These are phyloP conservation scores for Heterodera filipjevi DNA, from an alignment of 2,888 invertebrate genomes.

Conservation along the genomic window DNA sequence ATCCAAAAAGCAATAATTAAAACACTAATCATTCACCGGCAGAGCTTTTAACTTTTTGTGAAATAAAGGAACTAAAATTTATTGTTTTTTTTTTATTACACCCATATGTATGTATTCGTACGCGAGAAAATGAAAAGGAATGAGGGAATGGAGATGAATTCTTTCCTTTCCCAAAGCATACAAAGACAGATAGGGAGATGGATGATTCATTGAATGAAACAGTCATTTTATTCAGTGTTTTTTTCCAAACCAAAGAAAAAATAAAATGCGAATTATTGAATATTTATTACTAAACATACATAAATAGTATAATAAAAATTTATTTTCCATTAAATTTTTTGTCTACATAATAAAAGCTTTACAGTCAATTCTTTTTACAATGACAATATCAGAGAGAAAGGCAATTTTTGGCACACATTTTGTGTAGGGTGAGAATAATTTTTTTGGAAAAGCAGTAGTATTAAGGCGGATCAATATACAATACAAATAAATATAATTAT, in stretches of 20 bases:
- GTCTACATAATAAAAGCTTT: too few species aligned
- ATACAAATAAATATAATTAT: slow-evolving; percentile 14
- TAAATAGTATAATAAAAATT: too few species aligned
- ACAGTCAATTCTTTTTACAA: neutral
- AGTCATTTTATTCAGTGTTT: neutral
- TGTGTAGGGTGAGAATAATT: neutral
- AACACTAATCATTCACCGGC: too few species aligned
- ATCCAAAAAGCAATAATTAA: too few species aligned
- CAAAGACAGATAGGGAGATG: neutral
- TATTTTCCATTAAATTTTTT: too few species aligned
- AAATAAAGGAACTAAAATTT: too few species aligned
- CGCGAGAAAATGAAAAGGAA: neutral
- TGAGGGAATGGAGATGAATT: neutral
- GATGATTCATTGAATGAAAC: neutral
- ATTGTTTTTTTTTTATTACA: too few species aligned
- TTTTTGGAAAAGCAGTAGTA: too few species aligned
- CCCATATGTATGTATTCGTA: too few species aligned
- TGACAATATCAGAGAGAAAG: slow-evolving; percentile 27
- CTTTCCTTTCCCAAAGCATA: neutral
- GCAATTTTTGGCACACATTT: neutral
- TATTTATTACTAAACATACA: too few species aligned
- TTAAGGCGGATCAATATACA: neutral
- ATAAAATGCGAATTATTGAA: too few species aligned
- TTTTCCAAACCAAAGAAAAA: neutral
- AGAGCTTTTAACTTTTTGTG: too few species aligned